Percentiles rank a stretch among this genome's conserved stretches.
Evolutionary conservation across 2,888 invertebrate species (phyloP).

Genomic region (Himalopsyche tibetana): DNA sequence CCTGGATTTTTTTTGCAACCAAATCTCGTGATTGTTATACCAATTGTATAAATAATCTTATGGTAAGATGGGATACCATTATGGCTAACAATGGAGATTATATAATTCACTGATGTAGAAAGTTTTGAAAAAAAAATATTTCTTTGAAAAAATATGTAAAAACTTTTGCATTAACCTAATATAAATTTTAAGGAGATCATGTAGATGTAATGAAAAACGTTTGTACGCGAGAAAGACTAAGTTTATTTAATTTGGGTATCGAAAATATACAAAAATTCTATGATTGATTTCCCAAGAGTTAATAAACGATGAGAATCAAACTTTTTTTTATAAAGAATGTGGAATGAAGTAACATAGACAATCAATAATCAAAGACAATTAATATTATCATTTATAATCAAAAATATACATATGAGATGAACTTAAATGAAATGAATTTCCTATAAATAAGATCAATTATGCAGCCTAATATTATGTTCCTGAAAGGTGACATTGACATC

Average conservation of each 20-base stretch:
- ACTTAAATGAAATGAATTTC: background rate
- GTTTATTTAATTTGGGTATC: background rate
- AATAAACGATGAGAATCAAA: background rate
- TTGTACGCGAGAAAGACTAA: background rate
- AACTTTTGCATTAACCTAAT: too few species aligned
- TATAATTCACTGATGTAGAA: too few species aligned
- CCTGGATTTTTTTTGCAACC: too few species aligned
- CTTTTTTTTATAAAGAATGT: background rate
- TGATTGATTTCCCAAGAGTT: background rate
- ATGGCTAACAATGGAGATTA: too few species aligned
- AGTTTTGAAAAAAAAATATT: too few species aligned
- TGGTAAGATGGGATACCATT: too few species aligned
- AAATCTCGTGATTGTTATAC: too few species aligned
- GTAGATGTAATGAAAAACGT: background rate
- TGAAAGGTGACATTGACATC: background rate
- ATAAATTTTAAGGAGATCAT: too few species aligned
- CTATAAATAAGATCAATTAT: background rate
- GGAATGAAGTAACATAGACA: constrained; percentile 34
- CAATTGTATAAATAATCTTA: too few species aligned
- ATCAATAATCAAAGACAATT: background rate
- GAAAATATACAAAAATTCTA: background rate
- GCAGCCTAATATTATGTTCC: background rate
- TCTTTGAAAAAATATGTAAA: too few species aligned
- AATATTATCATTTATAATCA: background rate
- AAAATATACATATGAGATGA: background rate